Percentiles rank a stretch among this genome's conserved stretches.
phyloP scores from a whole-genome alignment of 2,888 invertebrate genomes.

The Eubasilissa splendida region DNA sequence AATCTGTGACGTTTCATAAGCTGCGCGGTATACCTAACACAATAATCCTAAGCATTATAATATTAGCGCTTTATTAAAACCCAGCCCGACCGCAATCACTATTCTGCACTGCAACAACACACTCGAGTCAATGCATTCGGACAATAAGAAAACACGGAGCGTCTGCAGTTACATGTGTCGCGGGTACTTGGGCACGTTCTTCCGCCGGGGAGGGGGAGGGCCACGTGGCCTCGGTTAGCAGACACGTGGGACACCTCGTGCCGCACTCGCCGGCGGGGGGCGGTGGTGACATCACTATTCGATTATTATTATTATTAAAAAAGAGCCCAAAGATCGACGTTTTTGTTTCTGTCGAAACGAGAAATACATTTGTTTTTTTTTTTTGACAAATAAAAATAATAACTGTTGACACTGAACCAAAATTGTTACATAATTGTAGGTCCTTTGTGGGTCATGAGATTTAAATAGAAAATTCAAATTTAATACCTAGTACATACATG shows the following conservation, averaged over 20 bases:
- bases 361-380: background rate
- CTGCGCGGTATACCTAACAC: too few species aligned
- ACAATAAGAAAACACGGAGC: constrained; percentile 31
- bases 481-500: too few species aligned
- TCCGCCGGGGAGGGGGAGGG: background rate
- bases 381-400: too few species aligned
- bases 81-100: background rate
- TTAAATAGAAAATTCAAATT: too few species aligned
- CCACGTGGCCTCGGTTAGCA: constrained; percentile 52
- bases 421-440: too few species aligned
- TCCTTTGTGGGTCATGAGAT: too few species aligned
- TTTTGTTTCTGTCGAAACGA: too few species aligned
- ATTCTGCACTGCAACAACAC: constrained; percentile 4
- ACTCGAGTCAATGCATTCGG: constrained; percentile 25
- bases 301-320: too few species aligned
- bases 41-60: background rate
- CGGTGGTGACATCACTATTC: background rate
- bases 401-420: too few species aligned
- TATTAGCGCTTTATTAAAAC: constrained; percentile 1
- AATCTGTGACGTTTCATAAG: too few species aligned
- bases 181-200: constrained; percentile 27
- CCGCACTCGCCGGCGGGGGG: background rate
- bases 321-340: too few species aligned
- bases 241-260: constrained; percentile 46
- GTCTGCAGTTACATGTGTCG: constrained; percentile 12